Conservation (phyloP, 2,888 invertebrate species). For the Platycnemis pennipes region DNA sequence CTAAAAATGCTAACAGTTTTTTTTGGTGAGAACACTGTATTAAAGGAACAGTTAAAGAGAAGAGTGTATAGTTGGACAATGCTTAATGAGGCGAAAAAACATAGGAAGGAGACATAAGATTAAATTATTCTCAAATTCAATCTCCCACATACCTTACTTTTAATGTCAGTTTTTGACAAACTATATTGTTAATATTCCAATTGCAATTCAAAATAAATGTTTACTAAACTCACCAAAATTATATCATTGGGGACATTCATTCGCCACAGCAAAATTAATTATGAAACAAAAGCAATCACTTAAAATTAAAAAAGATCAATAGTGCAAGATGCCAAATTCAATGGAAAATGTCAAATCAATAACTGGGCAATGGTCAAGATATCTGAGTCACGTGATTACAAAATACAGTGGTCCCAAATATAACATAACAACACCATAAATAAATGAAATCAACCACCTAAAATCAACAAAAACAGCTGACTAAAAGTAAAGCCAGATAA, state of each 20-base stretch:
- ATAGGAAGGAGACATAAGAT: too few relatives aligned
- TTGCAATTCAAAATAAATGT: not conserved
- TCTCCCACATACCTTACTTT: too few relatives aligned
- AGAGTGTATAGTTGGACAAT: not conserved
- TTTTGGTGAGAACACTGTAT: not conserved
- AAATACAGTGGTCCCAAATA: conserved; percentile 43
- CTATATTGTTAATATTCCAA: not conserved
- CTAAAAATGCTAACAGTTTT: not conserved
- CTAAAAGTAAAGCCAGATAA: not conserved
- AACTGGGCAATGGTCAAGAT: not conserved
- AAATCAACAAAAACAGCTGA: not conserved
- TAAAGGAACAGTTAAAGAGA: not conserved
- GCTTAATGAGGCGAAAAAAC: too few relatives aligned
- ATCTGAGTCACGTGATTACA: not conserved
- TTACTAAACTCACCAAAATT: not conserved
- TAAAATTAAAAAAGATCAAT: not conserved
- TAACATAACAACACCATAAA: conserved; percentile 37
- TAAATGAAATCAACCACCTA: not conserved
- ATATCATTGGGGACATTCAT: not conserved
- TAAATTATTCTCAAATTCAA: too few relatives aligned
- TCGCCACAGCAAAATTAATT: not conserved
- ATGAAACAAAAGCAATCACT: not conserved
- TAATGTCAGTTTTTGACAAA: not conserved
- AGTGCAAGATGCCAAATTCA: not conserved
- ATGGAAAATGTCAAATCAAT: not conserved